Base-by-base conservation (phyloP, 2,888 invertebrate species). In the Lordiphosa andalusiaca region DNA sequence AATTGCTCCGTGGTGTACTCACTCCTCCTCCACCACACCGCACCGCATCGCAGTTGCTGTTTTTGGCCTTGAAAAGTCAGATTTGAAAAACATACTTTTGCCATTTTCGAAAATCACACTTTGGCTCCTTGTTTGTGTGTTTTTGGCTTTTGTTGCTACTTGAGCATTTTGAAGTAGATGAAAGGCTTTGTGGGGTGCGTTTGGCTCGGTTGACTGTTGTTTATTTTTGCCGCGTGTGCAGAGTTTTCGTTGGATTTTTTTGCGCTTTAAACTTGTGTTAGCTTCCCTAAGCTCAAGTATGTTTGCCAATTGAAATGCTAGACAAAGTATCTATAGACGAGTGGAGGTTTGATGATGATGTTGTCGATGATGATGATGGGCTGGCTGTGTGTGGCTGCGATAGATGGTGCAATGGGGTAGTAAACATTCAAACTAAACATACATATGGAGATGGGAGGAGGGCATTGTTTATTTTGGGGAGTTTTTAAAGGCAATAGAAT, bases 61-160 rank as follows among this genome's bases (percentile, higher is more conserved):
- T 30, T 23, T 61, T 76, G 70, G 73, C 80, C 80, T 82, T 80
- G 83, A 80, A 73, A 75, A 72, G 78, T 78, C 82, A 74, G 78
- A 75, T 82, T 78, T 80, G 70, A 62, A 73, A 75, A 84, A 85
- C 84, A 86, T 71, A 84, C 73, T 86, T 85, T 86, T 84, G 80
- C 86, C 80, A 84, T 84, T 86, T 84, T 80, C 80, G 73, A 82
- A 84, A 84, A 85, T 83, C 84, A 75, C 84, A 77, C 77, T 83
- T 77, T 71, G 60, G 61, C 41, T 39, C 41, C 47, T 49, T 67
- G 75, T 47, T 72, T 76, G 75, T 70, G 70, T 70, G 68, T 62
- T 62, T 70, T 46, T 30, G 49, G 49, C 61, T 54, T 54, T 54
- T 73, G 76, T 69, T 72, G 77, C 74, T 70, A 72, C 81, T 77